Conservation (phyloP, 1,140 invertebrate genomes). For the Marisa cornuarietis region DNA sequence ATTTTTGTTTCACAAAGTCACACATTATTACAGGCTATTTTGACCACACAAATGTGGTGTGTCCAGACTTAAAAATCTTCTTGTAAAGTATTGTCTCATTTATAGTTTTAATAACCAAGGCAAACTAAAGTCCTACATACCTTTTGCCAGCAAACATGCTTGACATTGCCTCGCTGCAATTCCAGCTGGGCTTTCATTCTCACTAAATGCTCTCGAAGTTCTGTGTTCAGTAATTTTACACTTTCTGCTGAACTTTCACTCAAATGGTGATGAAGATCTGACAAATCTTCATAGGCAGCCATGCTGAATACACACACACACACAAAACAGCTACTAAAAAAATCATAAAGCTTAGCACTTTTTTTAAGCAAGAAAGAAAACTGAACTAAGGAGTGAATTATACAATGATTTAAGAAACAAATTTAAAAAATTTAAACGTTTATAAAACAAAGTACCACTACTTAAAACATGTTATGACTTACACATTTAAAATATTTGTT, state of each 20-base stretch:
- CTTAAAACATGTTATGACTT: too few relatives aligned
- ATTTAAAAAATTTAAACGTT: not conserved
- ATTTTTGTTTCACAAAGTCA: too few relatives aligned
- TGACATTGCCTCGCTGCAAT: slow-evolving; percentile 34
- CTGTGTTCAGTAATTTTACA: slow-evolving; percentile 32
- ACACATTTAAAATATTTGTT: too few relatives aligned
- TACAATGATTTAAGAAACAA: not conserved
- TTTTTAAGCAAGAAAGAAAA: not conserved
- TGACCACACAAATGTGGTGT: too few relatives aligned
- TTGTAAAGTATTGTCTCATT: too few relatives aligned
- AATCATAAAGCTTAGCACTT: not conserved
- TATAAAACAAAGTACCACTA: not conserved
- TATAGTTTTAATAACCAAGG: too few relatives aligned
- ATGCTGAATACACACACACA: not conserved
- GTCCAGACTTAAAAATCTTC: too few relatives aligned
- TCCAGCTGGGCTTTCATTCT: slow-evolving; percentile 37
- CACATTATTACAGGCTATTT: too few relatives aligned
- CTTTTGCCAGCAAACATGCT: slow-evolving; percentile 40
- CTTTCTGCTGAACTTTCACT: slow-evolving; percentile 7
- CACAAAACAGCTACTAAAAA: not conserved
- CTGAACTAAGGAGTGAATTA: not conserved
- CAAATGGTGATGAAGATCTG: not conserved
- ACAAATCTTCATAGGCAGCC: not conserved
- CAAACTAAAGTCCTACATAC: slow-evolving; percentile 3
- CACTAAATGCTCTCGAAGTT: slow-evolving; percentile 34